Evolutionary conservation across 2,888 invertebrate species (phyloP).

Genomic region (Platypus cylindrus): DNA sequence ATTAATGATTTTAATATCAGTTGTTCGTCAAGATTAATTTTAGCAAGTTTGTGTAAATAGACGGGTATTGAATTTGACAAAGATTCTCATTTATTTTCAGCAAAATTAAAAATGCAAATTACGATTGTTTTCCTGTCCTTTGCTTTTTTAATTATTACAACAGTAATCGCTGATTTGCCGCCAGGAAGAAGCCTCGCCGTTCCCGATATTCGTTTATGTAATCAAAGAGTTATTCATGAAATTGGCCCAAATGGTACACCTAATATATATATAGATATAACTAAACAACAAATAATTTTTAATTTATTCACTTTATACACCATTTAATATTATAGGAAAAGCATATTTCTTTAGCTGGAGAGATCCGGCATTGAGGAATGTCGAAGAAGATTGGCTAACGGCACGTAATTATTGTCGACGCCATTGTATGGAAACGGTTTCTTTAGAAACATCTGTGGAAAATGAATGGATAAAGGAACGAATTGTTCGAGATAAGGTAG

Average conservation of each 20-base stretch:
- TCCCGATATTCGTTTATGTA: slow-evolving; percentile 10
- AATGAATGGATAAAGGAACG: slow-evolving; percentile 78
- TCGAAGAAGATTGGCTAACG: slow-evolving; percentile 73
- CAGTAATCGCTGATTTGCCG: slow-evolving; percentile 13
- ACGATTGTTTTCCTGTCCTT: too few species aligned
- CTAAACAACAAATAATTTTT: neutral
- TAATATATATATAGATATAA: neutral
- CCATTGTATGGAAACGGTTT: slow-evolving; percentile 82
- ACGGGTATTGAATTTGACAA: too few species aligned
- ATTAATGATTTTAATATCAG: too few species aligned
- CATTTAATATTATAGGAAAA: slow-evolving; percentile 43
- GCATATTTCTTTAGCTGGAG: slow-evolving; percentile 85
- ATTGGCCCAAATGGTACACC: slow-evolving; percentile 9
- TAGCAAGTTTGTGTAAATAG: too few species aligned
- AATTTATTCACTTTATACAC: neutral
- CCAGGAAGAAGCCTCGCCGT: slow-evolving; percentile 9
- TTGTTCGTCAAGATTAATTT: too few species aligned
- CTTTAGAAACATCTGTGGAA: slow-evolving; percentile 72
- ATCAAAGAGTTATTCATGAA: slow-evolving; percentile 11
- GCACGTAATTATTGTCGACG: slow-evolving; percentile 77
- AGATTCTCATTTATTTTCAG: too few species aligned
- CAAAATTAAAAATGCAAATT: too few species aligned
- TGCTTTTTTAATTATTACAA: too few species aligned
- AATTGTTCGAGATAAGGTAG: slow-evolving; percentile 64
- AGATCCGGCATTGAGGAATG: slow-evolving; percentile 57